Conservation (phyloP, 2,888 invertebrate species). For the Ornithoptera alexandrae region DNA sequence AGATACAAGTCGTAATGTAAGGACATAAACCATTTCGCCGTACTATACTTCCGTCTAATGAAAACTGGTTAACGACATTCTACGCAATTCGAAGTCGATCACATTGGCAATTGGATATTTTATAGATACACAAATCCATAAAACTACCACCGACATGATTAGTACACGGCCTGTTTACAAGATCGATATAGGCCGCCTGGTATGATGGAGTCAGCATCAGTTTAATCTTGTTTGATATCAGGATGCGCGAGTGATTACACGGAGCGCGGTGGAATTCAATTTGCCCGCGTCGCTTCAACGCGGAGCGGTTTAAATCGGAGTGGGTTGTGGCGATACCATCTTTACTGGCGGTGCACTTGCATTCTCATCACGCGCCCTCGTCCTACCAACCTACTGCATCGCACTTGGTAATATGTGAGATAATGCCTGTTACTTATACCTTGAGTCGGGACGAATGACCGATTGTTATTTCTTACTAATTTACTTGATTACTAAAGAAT, state of each 20-base stretch:
- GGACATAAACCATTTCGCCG: slow-evolving; percentile 47
- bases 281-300: slow-evolving; percentile 54
- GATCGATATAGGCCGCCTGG: slow-evolving; percentile 6
- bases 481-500: not conserved
- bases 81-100: not conserved
- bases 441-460: slow-evolving; percentile 69
- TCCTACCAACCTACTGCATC: slow-evolving; percentile 72
- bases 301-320: slow-evolving; percentile 56
- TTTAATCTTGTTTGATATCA: slow-evolving; percentile 45
- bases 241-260: slow-evolving; percentile 52
- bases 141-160: not conserved
- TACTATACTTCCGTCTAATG: slow-evolving; percentile 47
- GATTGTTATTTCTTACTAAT: not conserved
- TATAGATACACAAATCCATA: slow-evolving; percentile 10
- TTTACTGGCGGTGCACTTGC: slow-evolving; percentile 55
- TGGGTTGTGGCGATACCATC: slow-evolving; percentile 62
- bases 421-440: slow-evolving; percentile 61
- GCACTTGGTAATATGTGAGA: slow-evolving; percentile 67
- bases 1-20: slow-evolving; percentile 45
- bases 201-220: slow-evolving; percentile 37
- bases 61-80: slow-evolving; percentile 32
- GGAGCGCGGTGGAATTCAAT: slow-evolving; percentile 60
- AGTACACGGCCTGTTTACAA: slow-evolving; percentile 10
- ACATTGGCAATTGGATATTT: slow-evolving; percentile 1
- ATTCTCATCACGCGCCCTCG: slow-evolving; percentile 73